Base-by-base conservation (phyloP, 1,140 invertebrate genomes). In the Drosophila eugracilis region DNA sequence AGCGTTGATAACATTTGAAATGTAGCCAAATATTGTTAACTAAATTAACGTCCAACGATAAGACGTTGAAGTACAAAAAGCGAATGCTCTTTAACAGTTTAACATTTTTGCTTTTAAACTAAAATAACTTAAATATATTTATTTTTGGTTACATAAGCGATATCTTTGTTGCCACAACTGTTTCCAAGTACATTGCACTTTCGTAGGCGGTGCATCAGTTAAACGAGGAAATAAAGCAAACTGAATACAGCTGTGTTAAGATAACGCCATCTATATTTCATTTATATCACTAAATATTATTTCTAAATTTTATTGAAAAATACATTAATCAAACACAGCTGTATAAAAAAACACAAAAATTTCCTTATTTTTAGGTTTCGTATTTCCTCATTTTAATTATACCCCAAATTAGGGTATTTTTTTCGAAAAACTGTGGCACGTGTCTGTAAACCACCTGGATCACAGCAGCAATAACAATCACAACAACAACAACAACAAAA, bases 21-120 rank as follows among this genome's bases (percentile, higher is more conserved):
- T 60, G 52, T 72, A 45, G 50, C 65, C 63, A 84, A 77, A 78
- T 74, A 77, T 77, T 73, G 69, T 62, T 62, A 44, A 59, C 45
- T 49, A 75, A 71, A 65, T 59, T 63, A 73, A 26, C 39, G 37
- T 36, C 14, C 42, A 65, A 37, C 36, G 14, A 28, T 36, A 34
- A 45, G 47, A 30, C 44, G 45, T 28, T 30, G 22, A 47, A 48
- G 32, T 34, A 21, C 55, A 45, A 72, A 71, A 9, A 22, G 30
- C 17, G 9, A 34, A 63, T 47, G 53, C 45, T 26, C 39, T 63
- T 57, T 39, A 26, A 30, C 15, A 15, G 55, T 60, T 32, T 22
- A 36, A 24, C 24, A 9, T 1, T 45, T 49, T 49, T 17, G 34
- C 28, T 44, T 19, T 19, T n/a, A n/a, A 5, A 45, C 37, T 34